Percentiles rank a stretch among this genome's conserved stretches.
Evolutionary conservation across 2,888 invertebrate genomes (phyloP).

Genomic region (Pharmacophagus antenor): DNA sequence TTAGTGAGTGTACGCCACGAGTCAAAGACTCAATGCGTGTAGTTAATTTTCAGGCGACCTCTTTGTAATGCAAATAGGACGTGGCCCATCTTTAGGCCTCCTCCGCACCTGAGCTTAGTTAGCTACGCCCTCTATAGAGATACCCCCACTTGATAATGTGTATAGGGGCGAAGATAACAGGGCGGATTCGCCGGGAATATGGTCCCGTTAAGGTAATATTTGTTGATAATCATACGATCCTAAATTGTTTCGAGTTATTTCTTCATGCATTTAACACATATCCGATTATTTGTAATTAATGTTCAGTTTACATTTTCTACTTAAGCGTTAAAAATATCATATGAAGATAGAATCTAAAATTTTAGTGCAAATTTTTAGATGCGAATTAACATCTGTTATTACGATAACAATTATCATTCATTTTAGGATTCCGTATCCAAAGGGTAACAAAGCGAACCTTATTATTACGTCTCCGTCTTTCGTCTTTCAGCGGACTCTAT

Average conservation of each 20-base stretch:
- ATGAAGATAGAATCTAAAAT: not conserved
- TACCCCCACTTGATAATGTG: constrained; percentile 25
- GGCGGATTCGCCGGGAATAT: constrained; percentile 13
- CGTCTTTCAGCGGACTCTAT: too few species aligned
- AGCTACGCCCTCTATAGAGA: constrained; percentile 25
- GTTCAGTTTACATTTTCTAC: not conserved
- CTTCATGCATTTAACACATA: too few species aligned
- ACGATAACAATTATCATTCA: too few species aligned
- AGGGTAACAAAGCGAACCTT: too few species aligned
- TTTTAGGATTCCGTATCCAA: too few species aligned
- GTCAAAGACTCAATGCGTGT: constrained; percentile 26
- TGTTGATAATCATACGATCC: constrained; percentile 5
- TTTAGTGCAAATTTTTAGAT: too few species aligned
- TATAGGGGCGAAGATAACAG: constrained; percentile 12
- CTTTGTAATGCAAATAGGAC: constrained; percentile 65
- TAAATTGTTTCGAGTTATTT: not conserved
- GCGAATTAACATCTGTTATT: too few species aligned
- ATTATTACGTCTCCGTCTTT: too few species aligned
- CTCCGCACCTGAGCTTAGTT: constrained; percentile 24
- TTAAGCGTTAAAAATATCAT: not conserved
- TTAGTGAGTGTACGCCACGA: constrained; percentile 12
- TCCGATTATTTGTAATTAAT: too few species aligned
- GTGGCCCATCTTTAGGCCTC: constrained; percentile 27
- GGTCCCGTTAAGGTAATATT: constrained; percentile 4
- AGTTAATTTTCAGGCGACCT: constrained; percentile 54